A percentile compares a stretch with the other conserved stretches of the same genome.
Evolutionary conservation across 2,797 vertebrate species (phyloP).

Genomic region (Taeniopygia guttata): DNA sequence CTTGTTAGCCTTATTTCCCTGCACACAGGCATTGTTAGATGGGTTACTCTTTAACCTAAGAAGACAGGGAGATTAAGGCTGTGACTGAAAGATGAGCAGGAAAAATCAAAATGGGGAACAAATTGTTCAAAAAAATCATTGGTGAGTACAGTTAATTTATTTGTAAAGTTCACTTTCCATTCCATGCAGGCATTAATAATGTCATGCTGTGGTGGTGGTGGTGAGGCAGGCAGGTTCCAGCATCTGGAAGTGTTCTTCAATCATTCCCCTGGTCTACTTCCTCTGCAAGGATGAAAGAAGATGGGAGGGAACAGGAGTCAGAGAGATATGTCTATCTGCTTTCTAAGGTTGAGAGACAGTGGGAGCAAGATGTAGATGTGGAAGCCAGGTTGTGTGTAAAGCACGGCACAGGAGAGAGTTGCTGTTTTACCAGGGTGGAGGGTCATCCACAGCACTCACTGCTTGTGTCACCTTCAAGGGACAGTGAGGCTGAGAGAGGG

Average conservation of each 20-base stretch:
- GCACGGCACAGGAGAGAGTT: background rate
- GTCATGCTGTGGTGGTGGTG: background rate
- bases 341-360: background rate
- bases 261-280: background rate
- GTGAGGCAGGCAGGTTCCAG: background rate
- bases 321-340: background rate
- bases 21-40: background rate
- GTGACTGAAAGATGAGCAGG: background rate
- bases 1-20: background rate
- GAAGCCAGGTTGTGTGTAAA: background rate
- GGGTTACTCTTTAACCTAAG: background rate
- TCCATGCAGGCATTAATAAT: background rate
- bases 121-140: background rate
- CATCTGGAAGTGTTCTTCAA: background rate
- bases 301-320: background rate
- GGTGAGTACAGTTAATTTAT: conserved; percentile 19
- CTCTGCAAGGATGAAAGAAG: background rate
- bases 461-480: background rate
- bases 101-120: background rate
- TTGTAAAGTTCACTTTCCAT: background rate
- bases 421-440: background rate
- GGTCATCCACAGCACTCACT: background rate
- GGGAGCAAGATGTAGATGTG: background rate
- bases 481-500: background rate
- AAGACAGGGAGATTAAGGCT: background rate